These are phyloP conservation scores for Nyctibius bracteatus DNA, from an alignment of 2,113 vertebrate genomes.

Conservation along the genomic window DNA sequence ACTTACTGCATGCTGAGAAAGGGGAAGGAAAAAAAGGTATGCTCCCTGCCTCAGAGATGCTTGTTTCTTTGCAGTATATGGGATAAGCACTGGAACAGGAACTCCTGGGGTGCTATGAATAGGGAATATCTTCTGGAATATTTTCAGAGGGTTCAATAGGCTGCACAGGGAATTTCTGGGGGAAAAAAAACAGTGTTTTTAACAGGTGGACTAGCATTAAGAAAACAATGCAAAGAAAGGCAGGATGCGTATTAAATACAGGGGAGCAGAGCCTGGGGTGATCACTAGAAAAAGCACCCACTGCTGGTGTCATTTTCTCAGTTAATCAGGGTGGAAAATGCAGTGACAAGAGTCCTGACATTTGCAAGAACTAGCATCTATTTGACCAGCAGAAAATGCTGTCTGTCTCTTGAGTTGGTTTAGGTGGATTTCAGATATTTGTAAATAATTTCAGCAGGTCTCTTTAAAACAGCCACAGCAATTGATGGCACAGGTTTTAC, in stretches of 20 bases:
- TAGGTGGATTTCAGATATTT: background rate
- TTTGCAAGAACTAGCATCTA: background rate
- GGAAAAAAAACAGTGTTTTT: accelerated
- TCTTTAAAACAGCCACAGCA: background rate
- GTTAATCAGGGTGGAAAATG: background rate
- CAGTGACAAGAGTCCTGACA: background rate
- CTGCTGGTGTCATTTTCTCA: background rate
- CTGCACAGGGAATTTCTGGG: background rate
- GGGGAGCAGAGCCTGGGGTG: background rate
- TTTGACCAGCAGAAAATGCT: background rate
- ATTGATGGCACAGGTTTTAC: background rate
- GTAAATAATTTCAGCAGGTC: background rate
- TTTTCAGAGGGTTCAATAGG: background rate
- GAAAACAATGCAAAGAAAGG: background rate
- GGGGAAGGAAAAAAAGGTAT: background rate
- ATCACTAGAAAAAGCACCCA: background rate
- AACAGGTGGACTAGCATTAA: background rate
- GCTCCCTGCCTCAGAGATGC: background rate
- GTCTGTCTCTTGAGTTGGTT: background rate
- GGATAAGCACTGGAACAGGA: background rate
- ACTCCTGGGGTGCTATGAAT: background rate
- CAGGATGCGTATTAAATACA: background rate
- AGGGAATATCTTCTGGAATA: background rate
- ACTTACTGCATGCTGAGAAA: background rate
- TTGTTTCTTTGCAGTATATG: accelerated